A percentile compares a stretch with the other conserved stretches of the same genome.
Conservation (phyloP, 2,888 invertebrate genomes). For the Perizoma flavofasciatum region DNA sequence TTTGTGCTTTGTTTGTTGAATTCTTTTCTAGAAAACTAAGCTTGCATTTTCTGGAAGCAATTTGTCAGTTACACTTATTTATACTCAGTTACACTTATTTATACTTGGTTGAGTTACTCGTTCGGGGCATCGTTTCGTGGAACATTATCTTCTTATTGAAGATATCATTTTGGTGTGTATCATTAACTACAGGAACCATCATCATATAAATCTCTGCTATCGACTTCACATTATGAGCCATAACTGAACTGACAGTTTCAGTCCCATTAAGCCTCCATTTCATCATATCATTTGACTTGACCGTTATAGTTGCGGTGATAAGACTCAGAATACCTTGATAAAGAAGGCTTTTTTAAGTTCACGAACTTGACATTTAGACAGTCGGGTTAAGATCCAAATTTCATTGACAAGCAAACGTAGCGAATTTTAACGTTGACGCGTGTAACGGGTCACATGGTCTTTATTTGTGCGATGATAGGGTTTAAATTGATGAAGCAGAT, state of each 20-base stretch:
- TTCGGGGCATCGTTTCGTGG: no score
- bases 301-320: conserved; percentile 16
- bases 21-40: neutral
- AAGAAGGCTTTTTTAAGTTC: conserved; percentile 12
- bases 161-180: neutral
- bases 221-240: conserved; percentile 12
- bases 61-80: neutral
- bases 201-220: conserved; percentile 5
- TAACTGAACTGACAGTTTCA: conserved; percentile 19
- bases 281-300: conserved; percentile 14
- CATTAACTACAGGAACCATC: conserved; percentile 11
- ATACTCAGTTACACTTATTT: no score
- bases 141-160: no score
- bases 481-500: conserved; percentile 48
- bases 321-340: conserved; percentile 21
- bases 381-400: conserved; percentile 24
- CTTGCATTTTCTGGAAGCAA: neutral
- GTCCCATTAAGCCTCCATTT: conserved; percentile 16
- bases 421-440: conserved; percentile 15
- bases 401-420: conserved; percentile 15
- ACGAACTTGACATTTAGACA: conserved; percentile 24
- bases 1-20: neutral
- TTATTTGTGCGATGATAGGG: conserved; percentile 42
- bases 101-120: no score
- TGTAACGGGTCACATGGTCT: conserved; percentile 13